Conservation (phyloP, 2,888 invertebrate species). For the Andrena bicolor region DNA sequence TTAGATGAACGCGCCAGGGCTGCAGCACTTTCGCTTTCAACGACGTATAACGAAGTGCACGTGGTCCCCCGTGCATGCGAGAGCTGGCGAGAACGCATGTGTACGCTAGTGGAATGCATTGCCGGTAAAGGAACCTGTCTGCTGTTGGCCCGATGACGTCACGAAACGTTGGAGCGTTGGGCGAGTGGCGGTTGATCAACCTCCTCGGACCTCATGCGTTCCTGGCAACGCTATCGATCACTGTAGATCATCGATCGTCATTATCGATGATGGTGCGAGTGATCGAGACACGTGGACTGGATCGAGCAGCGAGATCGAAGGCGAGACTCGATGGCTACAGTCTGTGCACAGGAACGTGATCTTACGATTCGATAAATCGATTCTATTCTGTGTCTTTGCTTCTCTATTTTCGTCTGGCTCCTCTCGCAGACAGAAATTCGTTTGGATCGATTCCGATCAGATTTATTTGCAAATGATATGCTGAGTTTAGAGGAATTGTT, state of each 20-base stretch:
- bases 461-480: not conserved
- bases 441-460: too few species aligned
- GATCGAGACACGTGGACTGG: conserved; percentile 44
- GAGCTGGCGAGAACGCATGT: not conserved
- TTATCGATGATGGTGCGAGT: conserved; percentile 77
- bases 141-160: conserved; percentile 49
- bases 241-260: conserved; percentile 83
- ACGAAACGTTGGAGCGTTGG: conserved; percentile 38
- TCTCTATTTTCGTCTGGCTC: not conserved
- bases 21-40: conserved; percentile 14
- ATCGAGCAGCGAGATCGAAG: conserved; percentile 29
- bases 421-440: too few species aligned
- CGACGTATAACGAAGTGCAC: not conserved
- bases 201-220: conserved; percentile 76
- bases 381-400: not conserved
- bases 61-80: not conserved
- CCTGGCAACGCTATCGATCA: conserved; percentile 82
- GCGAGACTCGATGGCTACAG: not conserved
- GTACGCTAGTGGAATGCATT: conserved; percentile 3
- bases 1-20: not conserved
- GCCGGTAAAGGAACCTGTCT: conserved; percentile 16
- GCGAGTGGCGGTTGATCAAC: conserved; percentile 41
- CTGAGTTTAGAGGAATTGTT: not conserved
- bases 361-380: conserved; percentile 16
- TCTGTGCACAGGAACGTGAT: not conserved